Evolutionary conservation across 1,140 invertebrate species (phyloP), one percentile per base, ranked within the genome.

Genomic region (Orchestia grillus): DNA sequence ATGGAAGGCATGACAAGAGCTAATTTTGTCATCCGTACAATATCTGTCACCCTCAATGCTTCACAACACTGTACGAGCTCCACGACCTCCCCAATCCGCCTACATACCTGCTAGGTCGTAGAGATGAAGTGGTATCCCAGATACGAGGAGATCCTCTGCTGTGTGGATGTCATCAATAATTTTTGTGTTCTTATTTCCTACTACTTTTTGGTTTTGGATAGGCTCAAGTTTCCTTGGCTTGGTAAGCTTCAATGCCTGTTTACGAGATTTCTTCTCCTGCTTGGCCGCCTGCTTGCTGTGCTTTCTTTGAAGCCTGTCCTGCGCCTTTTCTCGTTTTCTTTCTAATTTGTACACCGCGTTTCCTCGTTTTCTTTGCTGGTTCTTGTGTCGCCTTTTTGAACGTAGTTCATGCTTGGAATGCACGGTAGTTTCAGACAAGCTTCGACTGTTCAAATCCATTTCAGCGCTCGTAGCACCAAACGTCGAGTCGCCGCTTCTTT

Each of bases 121-220:
- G 43, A 94, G 92, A 45, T 94, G 92, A 94, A 94, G 41, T 42
- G 92, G 92, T 94, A 94, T 47, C 44, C 92, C 92, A 23, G 92
- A 94, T 45, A 94, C 92, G 8, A 94, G 44, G 23, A 94, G 40
- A 36, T 94, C 92, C 11, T 94, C 36, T 0, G 44, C 92, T 42
- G 41, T 94, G 6, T 6, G 92, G 92, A 94, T 19, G 36, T 42
- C 44, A 40, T 40, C 19, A 36, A 92, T 92, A 44, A 16, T 45
- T 47, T 94, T 92, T 44, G 19, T 92, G 1, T 92, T 94, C 44
- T 44, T 19, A n/a, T 47, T 94, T 45, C 44, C 92, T 0, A 94
- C 92, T 0, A 94, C 44, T 94, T 40, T 6, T 40, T 94, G 92
- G 36, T 6, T 23, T n/a, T 40, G 36, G 19, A 11, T 47, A 3